A percentile compares a stretch with the other conserved stretches of the same genome.
Conservation (phyloP, 2,888 invertebrate species). For the Malthinus flaveolus region DNA sequence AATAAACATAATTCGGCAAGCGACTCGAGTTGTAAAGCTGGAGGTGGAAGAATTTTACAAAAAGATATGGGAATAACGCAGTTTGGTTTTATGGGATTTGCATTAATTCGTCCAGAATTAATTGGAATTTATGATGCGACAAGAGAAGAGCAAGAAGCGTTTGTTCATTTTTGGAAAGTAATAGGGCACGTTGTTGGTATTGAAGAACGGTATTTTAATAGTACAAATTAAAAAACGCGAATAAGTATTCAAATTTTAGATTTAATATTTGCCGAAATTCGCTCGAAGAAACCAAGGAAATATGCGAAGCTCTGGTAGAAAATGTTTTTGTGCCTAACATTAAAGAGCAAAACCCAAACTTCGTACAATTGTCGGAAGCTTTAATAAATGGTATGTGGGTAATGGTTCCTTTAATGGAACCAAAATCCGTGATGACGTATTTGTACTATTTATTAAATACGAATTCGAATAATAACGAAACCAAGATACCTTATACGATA, state of each 20-base stretch:
- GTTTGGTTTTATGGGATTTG: conserved; percentile 83
- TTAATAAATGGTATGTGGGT: conserved; percentile 72
- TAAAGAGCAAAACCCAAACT: conserved; percentile 63
- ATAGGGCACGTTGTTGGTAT: conserved; percentile 82
- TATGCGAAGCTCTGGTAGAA: conserved; percentile 62
- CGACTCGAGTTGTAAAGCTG: conserved; percentile 54
- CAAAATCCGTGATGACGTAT: conserved; percentile 60
- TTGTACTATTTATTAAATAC: conserved; percentile 33
- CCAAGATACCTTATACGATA: conserved; percentile 3
- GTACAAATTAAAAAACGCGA: too few species aligned
- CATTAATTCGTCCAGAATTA: conserved; percentile 64
- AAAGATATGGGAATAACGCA: conserved; percentile 84
- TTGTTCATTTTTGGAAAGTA: conserved; percentile 83
- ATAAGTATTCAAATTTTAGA: conserved; percentile 50
- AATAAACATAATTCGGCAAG: conserved; percentile 68
- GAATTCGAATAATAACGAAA: conserved; percentile 14
- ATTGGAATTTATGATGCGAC: conserved; percentile 67
- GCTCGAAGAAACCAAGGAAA: conserved; percentile 64
- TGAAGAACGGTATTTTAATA: conserved; percentile 66
- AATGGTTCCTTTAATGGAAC: conserved; percentile 65
- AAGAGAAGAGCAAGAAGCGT: conserved; percentile 70
- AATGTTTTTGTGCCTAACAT: conserved; percentile 66
- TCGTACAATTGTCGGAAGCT: conserved; percentile 65
- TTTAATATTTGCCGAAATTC: conserved; percentile 72
- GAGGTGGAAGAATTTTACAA: conserved; percentile 69